phyloP scores from a whole-genome alignment of 1,140 invertebrate genomes.

The Drosophila paulistorum region DNA sequence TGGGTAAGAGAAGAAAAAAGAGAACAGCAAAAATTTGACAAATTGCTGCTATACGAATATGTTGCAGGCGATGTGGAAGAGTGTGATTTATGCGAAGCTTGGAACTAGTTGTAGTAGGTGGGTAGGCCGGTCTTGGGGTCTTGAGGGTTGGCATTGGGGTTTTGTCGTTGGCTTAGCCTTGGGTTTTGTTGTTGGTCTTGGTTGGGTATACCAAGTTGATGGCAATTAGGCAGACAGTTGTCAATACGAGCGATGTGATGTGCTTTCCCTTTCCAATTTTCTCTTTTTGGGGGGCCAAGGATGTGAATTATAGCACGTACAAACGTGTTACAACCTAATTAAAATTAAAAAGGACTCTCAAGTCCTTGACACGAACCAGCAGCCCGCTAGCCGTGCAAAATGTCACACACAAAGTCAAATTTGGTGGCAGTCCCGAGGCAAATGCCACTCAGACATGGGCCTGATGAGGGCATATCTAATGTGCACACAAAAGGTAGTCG shows the following conservation, averaged over 20 bases:
- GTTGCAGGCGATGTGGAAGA: conserved; percentile 21
- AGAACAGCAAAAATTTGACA: conserved; percentile 65
- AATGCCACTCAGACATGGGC: conserved; percentile 73
- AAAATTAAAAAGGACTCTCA: conserved; percentile 65
- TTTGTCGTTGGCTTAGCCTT: conserved; percentile 12
- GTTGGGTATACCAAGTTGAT: conserved; percentile 30
- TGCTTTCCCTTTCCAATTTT: conserved; percentile 37
- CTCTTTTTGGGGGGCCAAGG: conserved; percentile 8
- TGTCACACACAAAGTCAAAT: conserved; percentile 73
- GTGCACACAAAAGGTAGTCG: conserved; percentile 55
- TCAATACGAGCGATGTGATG: conserved; percentile 22
- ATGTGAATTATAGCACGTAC: conserved; percentile 71
- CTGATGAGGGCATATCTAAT: conserved; percentile 58
- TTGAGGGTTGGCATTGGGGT: conserved; percentile 15
- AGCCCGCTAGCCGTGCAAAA: conserved; percentile 43
- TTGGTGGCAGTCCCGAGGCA: conserved; percentile 65
- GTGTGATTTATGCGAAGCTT: conserved; percentile 66
- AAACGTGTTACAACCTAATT: conserved; percentile 79
- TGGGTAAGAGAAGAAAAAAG: conserved; percentile 27
- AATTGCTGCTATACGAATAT: conserved; percentile 59
- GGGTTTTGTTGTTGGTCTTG: conserved; percentile 2
- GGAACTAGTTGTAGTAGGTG: conserved; percentile 7
- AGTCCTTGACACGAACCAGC: conserved; percentile 73
- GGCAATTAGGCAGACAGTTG: conserved; percentile 67
- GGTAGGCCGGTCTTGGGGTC: conserved; percentile 2